Base-by-base conservation (phyloP, 2,113 vertebrate species). In the Brachyistius frenatus region DNA sequence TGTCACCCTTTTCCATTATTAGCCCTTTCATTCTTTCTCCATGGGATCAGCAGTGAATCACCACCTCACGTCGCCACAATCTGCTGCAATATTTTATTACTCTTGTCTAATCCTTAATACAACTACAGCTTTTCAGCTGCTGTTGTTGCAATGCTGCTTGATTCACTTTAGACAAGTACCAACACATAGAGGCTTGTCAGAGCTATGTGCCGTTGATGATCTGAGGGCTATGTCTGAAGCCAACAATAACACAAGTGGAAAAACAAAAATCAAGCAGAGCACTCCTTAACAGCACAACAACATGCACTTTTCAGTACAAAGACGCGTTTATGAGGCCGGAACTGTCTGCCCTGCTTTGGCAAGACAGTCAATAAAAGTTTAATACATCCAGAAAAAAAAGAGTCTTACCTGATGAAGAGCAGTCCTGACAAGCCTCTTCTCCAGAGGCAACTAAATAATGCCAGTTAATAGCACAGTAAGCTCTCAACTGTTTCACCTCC, bases 401-500 rank as follows among this genome's bases (percentile, higher is more conserved):
- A 50, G 39, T 83, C 83, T 55, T 92, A 93, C 92, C 92, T 91
- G 80, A 58, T 53, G 49, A 73, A 37, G 67, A 86, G 67, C 53
- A 49, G 80, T 74, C 67, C 41, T 10, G 71, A 83, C 78, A 58
- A 32, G 80, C 76, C 35, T 80, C 68, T 63, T 76, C 55, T 76
- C 71, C 85, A 74, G 68, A 83, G 58, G 62, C 69, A 73, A 78
- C 87, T 78, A 78, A 91, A 87, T 82, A 58, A 87, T 74, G 78
- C 69, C 80, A 80, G 88, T 90, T 84, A 84, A 70, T 56, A 78
- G 79, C 80, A 76, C 81, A 87, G 83, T 77, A 77, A 85, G 88
- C 80, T 39, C 83, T 89, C 46, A 86, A 89, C 76, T 78, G 85
- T 76, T 81, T 91, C 88, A 90, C 91, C 91, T 88, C 92, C 90